These are phyloP conservation scores for Meloidogyne hapla DNA, from an alignment of 1,140 invertebrate species.

Conservation along the genomic window DNA sequence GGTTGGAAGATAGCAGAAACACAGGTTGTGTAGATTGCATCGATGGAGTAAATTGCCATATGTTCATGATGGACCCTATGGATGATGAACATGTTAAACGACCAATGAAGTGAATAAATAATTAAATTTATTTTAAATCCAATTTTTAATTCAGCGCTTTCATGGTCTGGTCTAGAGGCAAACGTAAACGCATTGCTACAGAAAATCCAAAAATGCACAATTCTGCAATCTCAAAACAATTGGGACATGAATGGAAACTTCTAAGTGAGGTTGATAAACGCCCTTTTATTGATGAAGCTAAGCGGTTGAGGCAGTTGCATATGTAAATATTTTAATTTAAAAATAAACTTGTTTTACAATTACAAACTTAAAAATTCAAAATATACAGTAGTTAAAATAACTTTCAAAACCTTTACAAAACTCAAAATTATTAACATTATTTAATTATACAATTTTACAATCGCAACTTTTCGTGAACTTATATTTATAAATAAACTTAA, in stretches of 20 bases:
- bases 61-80: not conserved
- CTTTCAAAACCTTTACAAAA: too few species aligned
- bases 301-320: slow-evolving; percentile 79
- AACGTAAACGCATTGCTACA: slow-evolving; percentile 77
- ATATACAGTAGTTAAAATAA: too few species aligned
- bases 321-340: slow-evolving; percentile 70
- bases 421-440: too few species aligned
- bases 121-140: not conserved
- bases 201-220: slow-evolving; percentile 98
- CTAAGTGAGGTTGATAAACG: slow-evolving; percentile 92
- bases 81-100: slow-evolving; percentile 80
- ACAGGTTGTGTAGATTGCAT: not conserved
- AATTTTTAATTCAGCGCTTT: slow-evolving; percentile 75
- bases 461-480: too few species aligned
- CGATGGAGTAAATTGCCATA: not conserved
- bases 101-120: slow-evolving; percentile 78
- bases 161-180: slow-evolving; percentile 96
- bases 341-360: slow-evolving; percentile 8
- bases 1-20: not conserved
- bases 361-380: not conserved
- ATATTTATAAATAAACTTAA: too few species aligned
- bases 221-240: slow-evolving; percentile 86
- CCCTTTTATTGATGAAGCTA: slow-evolving; percentile 95
- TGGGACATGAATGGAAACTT: slow-evolving; percentile 92
- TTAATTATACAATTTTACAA: too few species aligned